A percentile compares a stretch with the other conserved stretches of the same genome.
Conservation (phyloP, 2,888 invertebrate genomes). For the Noctuana brunneofusca region DNA sequence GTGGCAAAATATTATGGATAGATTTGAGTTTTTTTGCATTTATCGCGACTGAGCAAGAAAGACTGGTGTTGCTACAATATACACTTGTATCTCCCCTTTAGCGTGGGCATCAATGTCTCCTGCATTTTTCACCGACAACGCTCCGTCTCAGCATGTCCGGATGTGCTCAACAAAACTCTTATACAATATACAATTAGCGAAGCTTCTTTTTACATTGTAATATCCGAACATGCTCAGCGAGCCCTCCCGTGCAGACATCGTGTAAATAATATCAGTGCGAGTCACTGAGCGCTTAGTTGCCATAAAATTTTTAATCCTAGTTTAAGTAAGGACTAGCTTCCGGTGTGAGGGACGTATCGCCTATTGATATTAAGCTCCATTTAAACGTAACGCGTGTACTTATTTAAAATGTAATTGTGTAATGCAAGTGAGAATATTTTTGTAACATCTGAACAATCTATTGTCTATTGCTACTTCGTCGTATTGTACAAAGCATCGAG, state of each 20-base stretch:
- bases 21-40: conserved; percentile 58
- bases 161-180: conserved; percentile 8
- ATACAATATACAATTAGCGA: background rate
- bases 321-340: conserved; percentile 67
- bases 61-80: conserved; percentile 72
- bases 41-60: conserved; percentile 61
- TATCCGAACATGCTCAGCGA: conserved; percentile 25
- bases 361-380: conserved; percentile 23
- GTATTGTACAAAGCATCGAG: conserved; percentile 10
- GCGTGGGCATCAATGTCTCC: conserved; percentile 19
- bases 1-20: conserved; percentile 64
- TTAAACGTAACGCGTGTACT: conserved; percentile 34
- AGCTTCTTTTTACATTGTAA: conserved; percentile 8
- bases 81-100: conserved; percentile 19
- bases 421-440: conserved; percentile 33
- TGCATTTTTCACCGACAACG: conserved; percentile 14
- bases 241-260: conserved; percentile 40
- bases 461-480: conserved; percentile 8
- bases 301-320: conserved; percentile 78
- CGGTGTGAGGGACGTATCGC: conserved; percentile 45
- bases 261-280: conserved; percentile 76
- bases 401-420: conserved; percentile 32
- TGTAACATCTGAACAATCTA: conserved; percentile 13
- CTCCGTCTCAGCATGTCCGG: conserved; percentile 23
- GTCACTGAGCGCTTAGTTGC: conserved; percentile 79